Percentiles rank a stretch among this genome's conserved stretches.
Evolutionary conservation across 2,797 vertebrate species (phyloP).

Genomic region (Heterohyrax brucei): DNA sequence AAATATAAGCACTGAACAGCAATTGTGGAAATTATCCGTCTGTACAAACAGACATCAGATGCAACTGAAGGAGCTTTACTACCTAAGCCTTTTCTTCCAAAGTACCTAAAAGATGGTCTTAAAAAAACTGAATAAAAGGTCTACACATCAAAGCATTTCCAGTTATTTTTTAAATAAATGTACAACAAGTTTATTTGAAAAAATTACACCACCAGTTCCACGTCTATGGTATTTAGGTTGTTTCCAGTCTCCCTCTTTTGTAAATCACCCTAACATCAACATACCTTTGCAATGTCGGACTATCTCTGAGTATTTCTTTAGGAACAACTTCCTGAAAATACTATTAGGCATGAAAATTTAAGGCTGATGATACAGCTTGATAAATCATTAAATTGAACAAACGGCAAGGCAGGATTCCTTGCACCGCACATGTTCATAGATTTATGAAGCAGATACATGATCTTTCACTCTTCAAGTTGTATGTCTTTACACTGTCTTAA

Average conservation of each 20-base stretch:
- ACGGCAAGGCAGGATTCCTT: neutral
- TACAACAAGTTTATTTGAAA: neutral
- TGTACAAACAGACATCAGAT: neutral
- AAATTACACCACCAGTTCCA: neutral
- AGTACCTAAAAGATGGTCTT: conserved; percentile 15
- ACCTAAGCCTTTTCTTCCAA: neutral
- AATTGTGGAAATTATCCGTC: neutral
- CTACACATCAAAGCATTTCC: conserved; percentile 6
- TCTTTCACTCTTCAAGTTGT: neutral
- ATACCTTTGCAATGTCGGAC: neutral
- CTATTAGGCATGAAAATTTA: neutral
- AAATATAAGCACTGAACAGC: neutral
- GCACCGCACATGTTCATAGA: neutral
- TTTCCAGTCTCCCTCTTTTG: conserved; percentile 40
- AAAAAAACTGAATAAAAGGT: conserved; percentile 9
- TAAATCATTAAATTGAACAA: neutral
- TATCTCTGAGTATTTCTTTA: conserved; percentile 21
- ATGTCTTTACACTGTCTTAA: neutral
- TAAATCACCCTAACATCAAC: neutral
- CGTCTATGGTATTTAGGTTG: neutral
- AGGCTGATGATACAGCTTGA: neutral
- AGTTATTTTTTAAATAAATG: conserved; percentile 11
- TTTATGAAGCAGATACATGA: neutral
- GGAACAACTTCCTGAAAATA: conserved; percentile 26
- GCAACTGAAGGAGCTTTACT: neutral